Percentiles rank a stretch among this genome's conserved stretches.
These are phyloP conservation scores for Drosophila phalerata DNA, from an alignment of 2,888 invertebrate species.

Conservation along the genomic window DNA sequence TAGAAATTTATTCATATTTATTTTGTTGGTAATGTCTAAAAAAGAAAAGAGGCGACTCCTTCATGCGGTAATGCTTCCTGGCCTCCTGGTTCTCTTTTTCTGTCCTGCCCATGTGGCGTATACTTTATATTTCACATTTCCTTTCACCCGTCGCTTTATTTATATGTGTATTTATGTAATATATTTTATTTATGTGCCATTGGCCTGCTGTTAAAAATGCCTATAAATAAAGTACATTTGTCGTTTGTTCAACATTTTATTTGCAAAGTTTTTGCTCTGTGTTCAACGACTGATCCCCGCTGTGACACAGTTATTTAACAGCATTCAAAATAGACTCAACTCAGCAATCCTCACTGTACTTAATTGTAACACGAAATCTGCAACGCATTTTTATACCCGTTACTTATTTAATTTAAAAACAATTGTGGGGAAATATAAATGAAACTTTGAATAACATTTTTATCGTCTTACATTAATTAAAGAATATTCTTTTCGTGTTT, in stretches of 20 bases:
- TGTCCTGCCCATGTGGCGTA: conserved; percentile 42
- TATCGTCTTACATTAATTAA: no score
- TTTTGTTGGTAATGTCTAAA: conserved; percentile 65
- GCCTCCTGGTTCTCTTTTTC: not conserved
- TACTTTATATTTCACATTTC: conserved; percentile 62
- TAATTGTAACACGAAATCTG: not conserved
- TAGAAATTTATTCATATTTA: conserved; percentile 57
- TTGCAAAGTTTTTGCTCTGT: conserved; percentile 33
- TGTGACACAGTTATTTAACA: conserved; percentile 57
- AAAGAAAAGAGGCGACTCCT: conserved; percentile 44
- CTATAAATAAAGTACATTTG: conserved; percentile 73
- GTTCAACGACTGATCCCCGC: conserved; percentile 32
- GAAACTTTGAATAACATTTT: no score
- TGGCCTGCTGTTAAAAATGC: conserved; percentile 75
- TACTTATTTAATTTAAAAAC: no score
- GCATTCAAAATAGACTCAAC: conserved; percentile 21
- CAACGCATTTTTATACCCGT: not conserved
- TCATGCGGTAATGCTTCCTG: conserved; percentile 59
- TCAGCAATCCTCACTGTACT: not conserved
- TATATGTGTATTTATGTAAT: conserved; percentile 54
- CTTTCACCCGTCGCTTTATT: conserved; percentile 59
- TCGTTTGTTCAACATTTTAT: conserved; percentile 52
- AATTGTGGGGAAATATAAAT: not conserved
- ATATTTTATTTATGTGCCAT: conserved; percentile 68
- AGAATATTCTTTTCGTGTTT: not conserved